Base-by-base conservation (phyloP, 2,888 invertebrate species). In the Periphyllus acericola region DNA sequence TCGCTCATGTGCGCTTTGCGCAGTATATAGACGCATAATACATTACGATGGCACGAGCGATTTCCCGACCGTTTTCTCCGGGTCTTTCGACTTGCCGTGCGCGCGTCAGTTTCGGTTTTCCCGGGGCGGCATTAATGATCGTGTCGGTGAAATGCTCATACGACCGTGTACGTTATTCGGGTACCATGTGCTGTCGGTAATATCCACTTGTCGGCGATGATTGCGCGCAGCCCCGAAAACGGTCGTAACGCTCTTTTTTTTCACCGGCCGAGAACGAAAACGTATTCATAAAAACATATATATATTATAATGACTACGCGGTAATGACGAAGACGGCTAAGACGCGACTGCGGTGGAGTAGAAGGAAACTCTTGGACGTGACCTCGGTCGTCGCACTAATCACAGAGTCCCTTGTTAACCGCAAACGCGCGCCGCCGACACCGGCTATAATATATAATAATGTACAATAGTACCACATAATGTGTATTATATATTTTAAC, bases 321-420 rank as follows among this genome's bases (percentile, higher is more conserved):
- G n/a, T 80, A 80, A 46, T 55, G 46, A 9, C 46, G 6, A 46
- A 5, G 46, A 46, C 46, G 46, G 46, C 46, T 46, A 46, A 46
- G 14, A 14, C 46, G 14, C 11, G 3, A 6, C 36, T 46, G 14
- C 60, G 25, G 25, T 6, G 60, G 60, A 60, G 5, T 2, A 71
- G 17, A 29, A 74, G 68, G 36, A 36, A 32, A 36, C 80, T 66
- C 80, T 36, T 25, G 71, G 60, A 34, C 80, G 55, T 80, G 80
- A 80, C 80, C 60, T n/a, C 76, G 21, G 11, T 40, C 4, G 17
- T 29, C 68, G 29, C 60, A 68, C 84, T 78, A 78, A 84, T 78
- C 84, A 78, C 34, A 34, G 19, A 32, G 76, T 32, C 29, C 84
- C 84, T 78, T 78, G 84, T 78, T 52, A 19, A 82, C 82, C 72